Percentiles rank a stretch among this genome's conserved stretches.
These are phyloP conservation scores for Sebastes diaconus DNA, from an alignment of 2,797 vertebrate species.

Conservation along the genomic window DNA sequence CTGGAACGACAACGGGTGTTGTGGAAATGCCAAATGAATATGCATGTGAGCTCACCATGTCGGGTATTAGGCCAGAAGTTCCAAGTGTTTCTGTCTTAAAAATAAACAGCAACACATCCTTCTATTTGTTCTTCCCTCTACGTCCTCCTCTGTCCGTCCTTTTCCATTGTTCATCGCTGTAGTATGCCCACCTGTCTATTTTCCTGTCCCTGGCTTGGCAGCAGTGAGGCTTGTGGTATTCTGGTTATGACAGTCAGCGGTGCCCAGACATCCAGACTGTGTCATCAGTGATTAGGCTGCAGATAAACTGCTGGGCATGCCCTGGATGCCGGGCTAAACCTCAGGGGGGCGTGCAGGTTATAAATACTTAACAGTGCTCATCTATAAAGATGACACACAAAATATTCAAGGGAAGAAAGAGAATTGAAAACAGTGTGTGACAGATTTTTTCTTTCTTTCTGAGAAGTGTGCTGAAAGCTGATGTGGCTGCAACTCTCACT, in stretches of 20 bases:
- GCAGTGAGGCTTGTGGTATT: conserved; percentile 58
- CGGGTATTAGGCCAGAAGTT: too few species aligned
- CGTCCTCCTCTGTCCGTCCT: conserved; percentile 14
- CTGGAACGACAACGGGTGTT: background rate
- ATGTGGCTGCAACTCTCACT: background rate
- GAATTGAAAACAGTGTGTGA: background rate
- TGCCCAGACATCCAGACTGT: conserved; percentile 66
- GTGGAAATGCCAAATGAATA: background rate
- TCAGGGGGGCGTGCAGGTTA: conserved; percentile 29
- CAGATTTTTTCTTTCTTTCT: background rate
- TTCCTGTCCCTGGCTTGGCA: conserved; percentile 34
- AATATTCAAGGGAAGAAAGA: background rate
- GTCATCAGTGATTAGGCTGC: conserved; percentile 77
- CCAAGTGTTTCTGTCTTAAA: background rate
- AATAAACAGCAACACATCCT: background rate
- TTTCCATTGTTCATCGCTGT: conserved; percentile 54
- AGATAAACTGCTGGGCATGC: conserved; percentile 66
- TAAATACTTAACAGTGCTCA: conserved; percentile 58
- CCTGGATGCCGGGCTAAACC: conserved; percentile 60
- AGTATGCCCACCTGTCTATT: conserved; percentile 73
- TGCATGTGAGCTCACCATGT: background rate
- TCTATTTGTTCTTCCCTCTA: conserved; percentile 15
- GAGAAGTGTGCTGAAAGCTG: background rate
- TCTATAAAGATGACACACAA: conserved; percentile 28
- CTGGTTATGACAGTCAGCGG: conserved; percentile 60